Percentiles rank a stretch among this genome's conserved stretches.
Evolutionary conservation across 2,113 vertebrate species (phyloP).

Genomic region (Nothocercus julius): DNA sequence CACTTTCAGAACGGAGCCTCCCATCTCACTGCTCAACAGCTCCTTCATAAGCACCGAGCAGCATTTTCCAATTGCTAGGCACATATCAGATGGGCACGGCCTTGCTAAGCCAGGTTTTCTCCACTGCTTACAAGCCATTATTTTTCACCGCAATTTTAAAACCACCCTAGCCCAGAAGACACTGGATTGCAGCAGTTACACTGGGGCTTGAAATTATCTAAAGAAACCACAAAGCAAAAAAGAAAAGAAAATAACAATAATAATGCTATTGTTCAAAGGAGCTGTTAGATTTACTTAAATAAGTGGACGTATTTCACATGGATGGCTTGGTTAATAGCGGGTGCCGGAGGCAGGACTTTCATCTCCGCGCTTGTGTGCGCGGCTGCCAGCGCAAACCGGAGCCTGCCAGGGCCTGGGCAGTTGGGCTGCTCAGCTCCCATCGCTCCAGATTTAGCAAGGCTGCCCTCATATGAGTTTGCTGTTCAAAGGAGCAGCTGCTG

Average conservation of each 20-base stretch:
- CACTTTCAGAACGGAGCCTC: not conserved
- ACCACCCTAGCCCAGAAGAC: not conserved
- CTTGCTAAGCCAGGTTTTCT: not conserved
- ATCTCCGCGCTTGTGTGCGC: not conserved
- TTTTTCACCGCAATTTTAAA: not conserved
- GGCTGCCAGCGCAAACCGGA: not conserved
- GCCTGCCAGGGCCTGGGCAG: not conserved
- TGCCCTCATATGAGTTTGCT: not conserved
- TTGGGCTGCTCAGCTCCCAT: not conserved
- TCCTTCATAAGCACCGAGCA: not conserved
- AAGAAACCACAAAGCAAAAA: slow-evolving; percentile 18
- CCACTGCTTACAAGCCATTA: not conserved
- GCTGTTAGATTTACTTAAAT: not conserved
- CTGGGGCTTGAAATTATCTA: not conserved
- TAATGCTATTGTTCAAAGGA: not conserved
- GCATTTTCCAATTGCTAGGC: not conserved
- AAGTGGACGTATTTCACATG: not conserved
- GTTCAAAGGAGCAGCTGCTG: not conserved
- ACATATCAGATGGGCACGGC: not conserved
- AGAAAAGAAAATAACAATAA: too few relatives aligned
- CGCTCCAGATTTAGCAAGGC: not conserved
- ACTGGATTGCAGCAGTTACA: not conserved
- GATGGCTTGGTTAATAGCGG: not conserved
- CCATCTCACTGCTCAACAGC: not conserved
- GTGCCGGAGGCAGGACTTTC: slow-evolving; percentile 43